A percentile compares a stretch with the other conserved stretches of the same genome.
Conservation (phyloP, 2,888 invertebrate genomes). For the Thereva nobilitata region DNA sequence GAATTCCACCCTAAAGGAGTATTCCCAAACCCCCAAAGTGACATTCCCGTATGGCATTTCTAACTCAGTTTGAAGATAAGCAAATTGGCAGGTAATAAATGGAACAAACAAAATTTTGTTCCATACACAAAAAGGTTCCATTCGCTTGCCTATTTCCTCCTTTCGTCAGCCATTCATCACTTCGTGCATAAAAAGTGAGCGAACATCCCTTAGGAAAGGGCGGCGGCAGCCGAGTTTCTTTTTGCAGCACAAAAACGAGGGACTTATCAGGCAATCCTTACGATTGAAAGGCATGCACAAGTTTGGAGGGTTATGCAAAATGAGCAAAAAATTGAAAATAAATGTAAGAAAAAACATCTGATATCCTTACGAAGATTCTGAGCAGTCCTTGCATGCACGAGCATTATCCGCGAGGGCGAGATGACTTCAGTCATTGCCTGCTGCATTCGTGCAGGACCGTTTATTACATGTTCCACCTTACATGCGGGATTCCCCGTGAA, state of each 20-base stretch:
- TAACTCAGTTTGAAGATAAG: slow-evolving; percentile 26
- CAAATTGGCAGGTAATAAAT: slow-evolving; percentile 33
- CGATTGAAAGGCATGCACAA: slow-evolving; percentile 8
- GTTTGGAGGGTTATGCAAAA: slow-evolving; percentile 27
- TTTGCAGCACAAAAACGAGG: no score
- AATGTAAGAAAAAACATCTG: slow-evolving; percentile 29
- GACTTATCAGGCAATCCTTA: no score
- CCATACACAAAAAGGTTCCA: slow-evolving; percentile 1
- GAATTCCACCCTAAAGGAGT: no score
- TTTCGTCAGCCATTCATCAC: slow-evolving; percentile 9
- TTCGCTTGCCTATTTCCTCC: slow-evolving; percentile 5
- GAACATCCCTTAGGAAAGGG: no score
- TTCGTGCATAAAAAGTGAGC: slow-evolving; percentile 17
- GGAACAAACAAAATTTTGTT: slow-evolving; percentile 27
- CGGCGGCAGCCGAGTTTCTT: no score
- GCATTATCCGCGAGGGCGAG: neutral
- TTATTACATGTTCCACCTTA: slow-evolving; percentile 8
- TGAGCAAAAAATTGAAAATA: slow-evolving; percentile 28
- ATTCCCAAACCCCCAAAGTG: neutral
- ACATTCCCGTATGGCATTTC: slow-evolving; percentile 16
- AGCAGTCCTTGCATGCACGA: slow-evolving; percentile 13
- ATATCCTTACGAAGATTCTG: slow-evolving; percentile 12
- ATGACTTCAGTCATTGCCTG: slow-evolving; percentile 8
- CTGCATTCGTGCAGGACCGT: slow-evolving; percentile 26
- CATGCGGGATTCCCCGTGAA: slow-evolving; percentile 23